phyloP scores from a whole-genome alignment of 37 sponge, comb jelly and placozoan species.

The Oopsacas minuta region DNA sequence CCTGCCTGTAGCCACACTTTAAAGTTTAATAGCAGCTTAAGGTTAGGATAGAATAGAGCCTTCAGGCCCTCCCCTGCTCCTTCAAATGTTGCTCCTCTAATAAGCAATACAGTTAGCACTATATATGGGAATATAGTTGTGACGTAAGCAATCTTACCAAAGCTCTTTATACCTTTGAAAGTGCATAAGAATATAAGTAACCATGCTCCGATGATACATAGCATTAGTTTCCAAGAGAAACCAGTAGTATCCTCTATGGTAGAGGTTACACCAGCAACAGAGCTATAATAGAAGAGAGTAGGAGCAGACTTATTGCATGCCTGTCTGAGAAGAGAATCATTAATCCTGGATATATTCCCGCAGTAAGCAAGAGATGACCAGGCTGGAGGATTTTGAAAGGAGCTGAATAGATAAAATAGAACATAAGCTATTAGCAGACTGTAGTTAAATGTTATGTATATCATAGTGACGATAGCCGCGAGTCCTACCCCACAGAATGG shows the following conservation, averaged over 20 bases:
- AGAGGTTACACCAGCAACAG: conserved; percentile 24
- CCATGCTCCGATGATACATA: conserved; percentile 69
- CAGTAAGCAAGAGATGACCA: conserved; percentile 41
- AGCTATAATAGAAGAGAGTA: neutral
- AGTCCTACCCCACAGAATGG: conserved; percentile 69
- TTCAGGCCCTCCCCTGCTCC: conserved; percentile 80
- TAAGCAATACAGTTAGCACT: conserved; percentile 67
- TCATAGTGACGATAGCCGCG: conserved; percentile 38
- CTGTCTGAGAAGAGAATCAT: neutral
- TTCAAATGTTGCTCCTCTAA: conserved; percentile 83
- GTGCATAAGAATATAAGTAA: conserved; percentile 68
- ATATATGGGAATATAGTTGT: conserved; percentile 82
- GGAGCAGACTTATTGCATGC: neutral
- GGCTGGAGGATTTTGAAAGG: conserved; percentile 69
- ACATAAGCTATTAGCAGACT: conserved; percentile 81
- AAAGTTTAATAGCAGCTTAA: conserved; percentile 34
- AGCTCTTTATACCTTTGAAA: conserved; percentile 75
- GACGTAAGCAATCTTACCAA: conserved; percentile 84
- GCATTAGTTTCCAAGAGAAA: conserved; percentile 76
- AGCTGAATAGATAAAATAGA: conserved; percentile 71
- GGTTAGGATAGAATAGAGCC: conserved; percentile 56
- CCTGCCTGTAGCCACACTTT: conserved; percentile 89
- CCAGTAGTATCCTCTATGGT: conserved; percentile 38
- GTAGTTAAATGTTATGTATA: conserved; percentile 72
- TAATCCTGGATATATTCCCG: neutral